Conservation (phyloP, 2,888 invertebrate genomes). For the Xylota segnis region DNA sequence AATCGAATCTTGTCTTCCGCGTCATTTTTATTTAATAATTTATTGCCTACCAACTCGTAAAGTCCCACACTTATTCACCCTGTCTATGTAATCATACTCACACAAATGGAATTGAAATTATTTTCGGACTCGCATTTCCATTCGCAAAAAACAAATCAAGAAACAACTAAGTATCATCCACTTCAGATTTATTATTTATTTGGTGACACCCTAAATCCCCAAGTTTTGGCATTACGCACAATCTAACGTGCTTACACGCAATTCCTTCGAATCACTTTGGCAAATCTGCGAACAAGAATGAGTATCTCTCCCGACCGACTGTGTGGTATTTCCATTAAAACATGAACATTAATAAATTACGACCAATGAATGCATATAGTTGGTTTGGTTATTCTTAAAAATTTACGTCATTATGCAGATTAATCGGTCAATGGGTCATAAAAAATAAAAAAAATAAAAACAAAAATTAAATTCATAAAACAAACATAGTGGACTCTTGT, state of each 20-base stretch:
- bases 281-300: neutral
- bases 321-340: constrained; percentile 9
- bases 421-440: constrained; percentile 51
- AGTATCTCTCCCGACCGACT: neutral
- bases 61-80: constrained; percentile 8
- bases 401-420: constrained; percentile 50
- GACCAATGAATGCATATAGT: constrained; percentile 13
- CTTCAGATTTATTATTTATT: constrained; percentile 19
- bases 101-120: constrained; percentile 16
- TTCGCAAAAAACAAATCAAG: neutral
- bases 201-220: neutral
- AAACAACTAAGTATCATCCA: neutral
- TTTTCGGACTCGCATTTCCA: neutral
- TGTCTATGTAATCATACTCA: neutral
- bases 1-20: constrained; percentile 7
- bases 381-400: constrained; percentile 39
- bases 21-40: constrained; percentile 10
- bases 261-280: constrained; percentile 6
- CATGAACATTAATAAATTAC: constrained; percentile 20
- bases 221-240: constrained; percentile 4
- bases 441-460: constrained; percentile 25
- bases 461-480: constrained; percentile 20
- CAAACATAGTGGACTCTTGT: neutral
- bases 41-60: neutral
- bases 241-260: constrained; percentile 12